phyloP scores from a whole-genome alignment of 2,888 invertebrate species.

The Emmelina monodactyla region DNA sequence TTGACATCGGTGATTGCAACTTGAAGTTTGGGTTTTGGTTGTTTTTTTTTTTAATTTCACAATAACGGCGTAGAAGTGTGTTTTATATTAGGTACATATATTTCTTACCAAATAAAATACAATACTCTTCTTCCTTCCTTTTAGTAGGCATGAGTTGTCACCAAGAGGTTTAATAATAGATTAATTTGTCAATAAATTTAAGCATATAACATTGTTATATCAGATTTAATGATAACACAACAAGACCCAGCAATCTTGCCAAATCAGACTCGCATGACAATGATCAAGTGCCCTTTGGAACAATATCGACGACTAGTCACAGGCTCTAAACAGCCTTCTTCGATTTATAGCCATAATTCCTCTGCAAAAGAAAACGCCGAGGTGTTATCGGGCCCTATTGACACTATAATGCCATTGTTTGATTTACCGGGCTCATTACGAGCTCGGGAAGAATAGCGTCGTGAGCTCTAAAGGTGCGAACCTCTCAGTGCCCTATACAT shows the following conservation, averaged over 20 bases:
- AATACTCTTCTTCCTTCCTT: too few species aligned
- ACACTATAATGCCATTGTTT: slow-evolving; percentile 67
- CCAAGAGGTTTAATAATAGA: too few species aligned
- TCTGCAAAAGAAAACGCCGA: slow-evolving; percentile 58
- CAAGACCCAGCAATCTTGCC: too few species aligned
- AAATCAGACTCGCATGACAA: neutral
- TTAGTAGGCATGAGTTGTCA: too few species aligned
- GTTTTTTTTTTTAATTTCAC: too few species aligned
- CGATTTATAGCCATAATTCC: slow-evolving; percentile 59
- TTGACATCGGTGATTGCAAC: slow-evolving; percentile 50
- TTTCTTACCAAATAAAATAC: too few species aligned
- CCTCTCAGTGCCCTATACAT: slow-evolving; percentile 24
- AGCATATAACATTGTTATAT: too few species aligned
- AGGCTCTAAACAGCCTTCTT: slow-evolving; percentile 31
- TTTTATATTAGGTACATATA: too few species aligned
- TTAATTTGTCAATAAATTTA: too few species aligned
- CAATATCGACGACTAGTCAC: slow-evolving; percentile 23
- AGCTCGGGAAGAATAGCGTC: slow-evolving; percentile 48
- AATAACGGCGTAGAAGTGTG: too few species aligned
- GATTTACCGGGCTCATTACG: slow-evolving; percentile 63
- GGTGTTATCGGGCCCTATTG: slow-evolving; percentile 61
- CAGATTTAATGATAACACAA: too few species aligned
- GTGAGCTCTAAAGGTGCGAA: slow-evolving; percentile 38
- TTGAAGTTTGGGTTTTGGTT: too few species aligned
- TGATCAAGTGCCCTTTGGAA: slow-evolving; percentile 13